Evolutionary conservation across 2,888 invertebrate genomes (phyloP), one percentile per base, ranked within the genome.

Genomic region (Scaptomyza reducta): DNA sequence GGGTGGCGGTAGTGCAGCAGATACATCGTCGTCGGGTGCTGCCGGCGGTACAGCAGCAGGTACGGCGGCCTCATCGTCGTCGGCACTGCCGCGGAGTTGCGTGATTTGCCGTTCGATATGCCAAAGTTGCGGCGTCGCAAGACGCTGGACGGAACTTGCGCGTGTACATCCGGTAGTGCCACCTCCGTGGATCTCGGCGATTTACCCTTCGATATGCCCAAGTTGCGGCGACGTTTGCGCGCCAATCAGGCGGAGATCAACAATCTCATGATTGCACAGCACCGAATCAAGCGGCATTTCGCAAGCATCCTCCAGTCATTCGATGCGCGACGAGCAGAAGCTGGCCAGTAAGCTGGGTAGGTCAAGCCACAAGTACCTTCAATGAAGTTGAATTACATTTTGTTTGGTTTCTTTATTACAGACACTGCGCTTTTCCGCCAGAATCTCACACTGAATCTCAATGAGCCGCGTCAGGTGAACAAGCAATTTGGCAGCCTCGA

Each of bases 161-260:
- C 90, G 9, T 95, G 95, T 56, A 96, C 96, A 76, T 95, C 94
- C 6, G 94, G 95, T 40, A 95, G 95, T 86, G 94, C 94, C 42
- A 95, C 95, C 9, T 95, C 95, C 13, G 95, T 96, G 44, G 97
- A 97, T 90, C 92, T 97, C 54, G 93, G 95, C 72, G 95, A 97
- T 90, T 93, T 97, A 89, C 97, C 97, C 60, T 97, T 97, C 90
- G 97, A 97, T 90, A 97, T 97, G 97, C 97, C 97, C 31, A 97
- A 97, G 92, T 92, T 97, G 62, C 93, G 96, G 70, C 93, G 97
- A 55, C 94, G 96, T 73, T 92, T 96, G 82, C 94, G 96, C 74
- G 94, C 94, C 71, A 91, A 91, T 61, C 92, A 90, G 57, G 82
- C 86, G 10, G 91, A 91, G 62, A 90, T 90, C 46, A 91, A 88